These are phyloP conservation scores for Drosophila birchii DNA, from an alignment of 2,888 invertebrate genomes.

Conservation along the genomic window DNA sequence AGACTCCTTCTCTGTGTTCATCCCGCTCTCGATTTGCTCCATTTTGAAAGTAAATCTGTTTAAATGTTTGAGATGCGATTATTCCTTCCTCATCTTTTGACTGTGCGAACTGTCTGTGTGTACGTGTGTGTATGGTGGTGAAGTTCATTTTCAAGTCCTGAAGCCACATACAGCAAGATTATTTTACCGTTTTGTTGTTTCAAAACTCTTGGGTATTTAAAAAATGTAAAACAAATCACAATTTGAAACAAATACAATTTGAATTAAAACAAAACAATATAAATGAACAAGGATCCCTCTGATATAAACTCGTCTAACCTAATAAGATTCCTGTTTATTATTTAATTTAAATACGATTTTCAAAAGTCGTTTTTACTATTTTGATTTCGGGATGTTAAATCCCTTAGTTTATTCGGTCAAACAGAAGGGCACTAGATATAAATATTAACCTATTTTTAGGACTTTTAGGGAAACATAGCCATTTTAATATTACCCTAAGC, in stretches of 20 bases:
- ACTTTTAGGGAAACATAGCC: not conserved
- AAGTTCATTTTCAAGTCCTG: constrained; percentile 16
- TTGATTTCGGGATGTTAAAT: not conserved
- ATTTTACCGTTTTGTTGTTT: not conserved
- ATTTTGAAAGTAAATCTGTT: constrained; percentile 48
- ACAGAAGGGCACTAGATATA: not conserved
- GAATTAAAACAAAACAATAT: not conserved
- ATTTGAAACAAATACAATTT: not conserved
- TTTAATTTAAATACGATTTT: not conserved
- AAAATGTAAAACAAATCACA: not conserved
- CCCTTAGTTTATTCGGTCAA: not conserved
- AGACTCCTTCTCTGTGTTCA: not conserved
- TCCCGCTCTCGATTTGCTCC: constrained; percentile 7
- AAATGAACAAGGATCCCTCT: not conserved
- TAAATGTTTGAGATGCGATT: constrained; percentile 54
- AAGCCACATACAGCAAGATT: constrained; percentile 4
- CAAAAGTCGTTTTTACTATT: not conserved
- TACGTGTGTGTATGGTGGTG: constrained; percentile 1
- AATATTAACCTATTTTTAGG: not conserved
- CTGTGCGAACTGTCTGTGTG: constrained; percentile 20
- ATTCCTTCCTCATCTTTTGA: constrained; percentile 16
- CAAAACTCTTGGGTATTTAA: not conserved
- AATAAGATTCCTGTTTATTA: too few species aligned
- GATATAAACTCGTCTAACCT: not conserved
- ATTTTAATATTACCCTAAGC: not conserved